Conservation (phyloP, 2,888 invertebrate species). For the Synanthedon andrenaeformis region DNA sequence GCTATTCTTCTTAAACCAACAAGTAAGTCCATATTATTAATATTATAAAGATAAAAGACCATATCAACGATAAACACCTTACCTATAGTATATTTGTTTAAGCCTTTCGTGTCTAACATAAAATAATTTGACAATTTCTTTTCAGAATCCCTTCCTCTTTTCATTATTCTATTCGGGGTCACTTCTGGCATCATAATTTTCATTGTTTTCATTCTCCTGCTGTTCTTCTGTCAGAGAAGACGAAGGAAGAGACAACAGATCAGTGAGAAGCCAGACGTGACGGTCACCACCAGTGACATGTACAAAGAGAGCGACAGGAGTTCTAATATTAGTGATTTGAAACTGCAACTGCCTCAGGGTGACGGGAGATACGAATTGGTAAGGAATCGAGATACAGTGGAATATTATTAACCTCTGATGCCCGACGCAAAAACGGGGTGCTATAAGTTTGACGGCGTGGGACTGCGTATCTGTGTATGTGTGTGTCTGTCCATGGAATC, state of each 20-base stretch:
- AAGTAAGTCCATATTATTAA: conserved; percentile 73
- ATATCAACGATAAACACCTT: too few species aligned
- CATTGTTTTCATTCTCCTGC: conserved; percentile 83
- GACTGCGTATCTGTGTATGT: too few species aligned
- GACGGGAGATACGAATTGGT: conserved; percentile 83
- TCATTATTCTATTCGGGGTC: conserved; percentile 87
- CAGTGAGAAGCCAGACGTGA: conserved; percentile 72
- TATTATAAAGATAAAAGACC: too few species aligned
- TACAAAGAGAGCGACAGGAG: conserved; percentile 87
- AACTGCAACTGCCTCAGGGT: conserved; percentile 86
- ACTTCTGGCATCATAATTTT: conserved; percentile 87
- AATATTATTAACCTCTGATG: background rate
- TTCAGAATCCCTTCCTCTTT: conserved; percentile 80
- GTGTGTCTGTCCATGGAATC: background rate
- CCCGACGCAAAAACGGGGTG: too few species aligned
- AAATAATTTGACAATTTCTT: background rate
- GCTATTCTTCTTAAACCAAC: conserved; percentile 87
- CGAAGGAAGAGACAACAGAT: conserved; percentile 56
- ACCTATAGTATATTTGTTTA: too few species aligned
- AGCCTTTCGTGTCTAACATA: background rate
- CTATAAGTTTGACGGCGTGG: too few species aligned
- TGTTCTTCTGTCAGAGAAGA: conserved; percentile 81
- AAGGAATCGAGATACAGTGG: conserved; percentile 25
- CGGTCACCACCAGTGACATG: conserved; percentile 49
- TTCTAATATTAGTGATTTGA: conserved; percentile 92